A percentile compares a stretch with the other conserved stretches of the same genome.
Conservation (phyloP, 2,797 vertebrate species). For the Enteromius argenteus region DNA sequence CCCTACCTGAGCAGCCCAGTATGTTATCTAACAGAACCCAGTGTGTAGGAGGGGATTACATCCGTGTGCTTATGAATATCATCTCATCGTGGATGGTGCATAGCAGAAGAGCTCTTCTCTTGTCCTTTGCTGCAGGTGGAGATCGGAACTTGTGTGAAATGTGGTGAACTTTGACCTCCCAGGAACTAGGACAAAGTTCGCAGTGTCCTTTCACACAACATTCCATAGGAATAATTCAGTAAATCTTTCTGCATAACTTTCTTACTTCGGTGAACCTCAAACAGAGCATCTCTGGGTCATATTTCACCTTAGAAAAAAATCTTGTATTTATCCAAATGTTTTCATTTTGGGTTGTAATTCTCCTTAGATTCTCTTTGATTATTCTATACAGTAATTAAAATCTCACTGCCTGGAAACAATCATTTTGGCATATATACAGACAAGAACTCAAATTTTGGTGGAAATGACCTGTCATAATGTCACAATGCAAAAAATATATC, state of each 20-base stretch:
- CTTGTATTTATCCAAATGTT: not conserved
- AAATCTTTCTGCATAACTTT: not conserved
- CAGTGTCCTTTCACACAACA: not conserved
- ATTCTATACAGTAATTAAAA: not conserved
- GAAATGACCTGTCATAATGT: not conserved
- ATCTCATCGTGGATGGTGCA: constrained; percentile 46
- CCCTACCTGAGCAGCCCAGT: constrained; percentile 46
- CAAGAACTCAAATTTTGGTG: not conserved
- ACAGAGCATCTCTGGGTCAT: not conserved
- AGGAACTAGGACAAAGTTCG: constrained; percentile 18
- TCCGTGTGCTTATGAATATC: constrained; percentile 53
- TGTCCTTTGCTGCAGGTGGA: constrained; percentile 11
- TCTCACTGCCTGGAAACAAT: not conserved
- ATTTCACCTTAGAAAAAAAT: not conserved
- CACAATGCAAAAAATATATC: not conserved
- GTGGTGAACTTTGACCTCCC: constrained; percentile 34
- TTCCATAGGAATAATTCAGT: not conserved
- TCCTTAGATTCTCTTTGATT: not conserved
- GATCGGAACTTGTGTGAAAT: not conserved
- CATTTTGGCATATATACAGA: not conserved
- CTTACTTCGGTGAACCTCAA: not conserved
- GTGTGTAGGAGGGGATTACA: constrained; percentile 60
- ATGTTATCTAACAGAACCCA: constrained; percentile 61
- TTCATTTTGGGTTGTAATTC: not conserved
- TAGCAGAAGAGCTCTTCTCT: constrained; percentile 56